Evolutionary conservation across 92 coral and sea anemone genomes (phyloP).

Genomic region (Siderastrea radians): DNA sequence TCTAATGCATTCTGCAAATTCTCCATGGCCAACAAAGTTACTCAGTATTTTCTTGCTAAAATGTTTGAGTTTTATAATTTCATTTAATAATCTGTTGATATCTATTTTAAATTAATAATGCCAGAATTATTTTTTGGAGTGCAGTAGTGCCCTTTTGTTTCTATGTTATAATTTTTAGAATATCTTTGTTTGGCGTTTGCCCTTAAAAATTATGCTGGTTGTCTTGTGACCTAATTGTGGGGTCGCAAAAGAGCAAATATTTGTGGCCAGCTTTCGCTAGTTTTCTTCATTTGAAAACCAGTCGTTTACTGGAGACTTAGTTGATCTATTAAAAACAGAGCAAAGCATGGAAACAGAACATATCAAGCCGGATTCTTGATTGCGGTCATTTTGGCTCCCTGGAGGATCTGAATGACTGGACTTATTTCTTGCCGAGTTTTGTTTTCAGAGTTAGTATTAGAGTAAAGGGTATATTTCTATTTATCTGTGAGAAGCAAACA

Average conservation of each 20-base stretch:
- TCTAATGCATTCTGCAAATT: not conserved
- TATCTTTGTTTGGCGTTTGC: not conserved
- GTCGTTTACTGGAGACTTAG: not conserved
- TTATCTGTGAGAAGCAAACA: not conserved
- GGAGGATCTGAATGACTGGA: constrained; percentile 21
- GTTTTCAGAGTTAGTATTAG: not conserved
- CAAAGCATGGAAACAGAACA: not conserved
- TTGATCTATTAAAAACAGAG: not conserved
- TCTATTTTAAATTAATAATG: not conserved
- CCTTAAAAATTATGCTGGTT: not conserved
- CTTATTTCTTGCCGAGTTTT: constrained; percentile 11
- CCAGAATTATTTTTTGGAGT: not conserved
- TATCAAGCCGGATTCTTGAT: constrained; percentile 41
- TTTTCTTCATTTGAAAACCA: not conserved
- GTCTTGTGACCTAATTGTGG: not conserved
- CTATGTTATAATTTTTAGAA: not conserved
- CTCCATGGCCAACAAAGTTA: not conserved
- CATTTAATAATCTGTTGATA: not conserved
- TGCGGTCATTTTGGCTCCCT: constrained; percentile 23
- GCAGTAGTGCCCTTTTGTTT: not conserved
- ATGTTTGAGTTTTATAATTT: not conserved
- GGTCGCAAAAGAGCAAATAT: not conserved
- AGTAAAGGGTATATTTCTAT: not conserved
- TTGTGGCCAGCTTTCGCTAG: not conserved
- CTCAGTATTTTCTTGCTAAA: not conserved